phyloP scores from a whole-genome alignment of 2,888 invertebrate species.

The Epirrhoe tristata region DNA sequence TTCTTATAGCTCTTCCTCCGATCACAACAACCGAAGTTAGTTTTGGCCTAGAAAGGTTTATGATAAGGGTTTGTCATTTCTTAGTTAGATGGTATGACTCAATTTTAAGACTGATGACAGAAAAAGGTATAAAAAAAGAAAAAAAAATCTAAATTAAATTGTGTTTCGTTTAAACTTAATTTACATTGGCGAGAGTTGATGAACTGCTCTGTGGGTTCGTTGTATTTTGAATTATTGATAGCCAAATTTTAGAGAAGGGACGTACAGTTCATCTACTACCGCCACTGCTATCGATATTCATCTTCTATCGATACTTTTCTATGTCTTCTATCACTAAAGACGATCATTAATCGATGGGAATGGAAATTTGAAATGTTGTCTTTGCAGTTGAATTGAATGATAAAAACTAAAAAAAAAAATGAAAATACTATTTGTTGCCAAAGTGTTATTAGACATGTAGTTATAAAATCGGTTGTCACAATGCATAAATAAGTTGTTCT shows the following conservation, averaged over 20 bases:
- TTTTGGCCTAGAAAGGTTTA: conserved; percentile 80
- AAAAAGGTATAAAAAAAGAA: conserved; percentile 66
- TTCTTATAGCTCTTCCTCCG: conserved; percentile 60
- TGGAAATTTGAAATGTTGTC: conserved; percentile 72
- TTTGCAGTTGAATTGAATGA: conserved; percentile 73
- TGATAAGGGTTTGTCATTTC: conserved; percentile 80
- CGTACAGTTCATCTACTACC: conserved; percentile 57
- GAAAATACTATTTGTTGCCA: conserved; percentile 84
- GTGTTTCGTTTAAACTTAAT: conserved; percentile 65
- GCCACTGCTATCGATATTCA: conserved; percentile 56
- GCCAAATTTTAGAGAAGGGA: conserved; percentile 65
- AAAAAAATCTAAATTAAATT: conserved; percentile 62
- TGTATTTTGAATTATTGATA: conserved; percentile 61
- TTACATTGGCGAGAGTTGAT: conserved; percentile 56
- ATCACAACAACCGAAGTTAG: conserved; percentile 62
- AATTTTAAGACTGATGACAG: conserved; percentile 86
- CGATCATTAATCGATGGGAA: conserved; percentile 68
- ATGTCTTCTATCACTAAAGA: conserved; percentile 73
- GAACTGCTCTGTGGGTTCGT: conserved; percentile 57
- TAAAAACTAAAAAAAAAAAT: conserved; percentile 53
- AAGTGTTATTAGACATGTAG: conserved; percentile 84
- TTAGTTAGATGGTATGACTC: conserved; percentile 84
- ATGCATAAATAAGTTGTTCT: conserved; percentile 84
- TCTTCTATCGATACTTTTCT: conserved; percentile 74
- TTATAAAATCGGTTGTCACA: conserved; percentile 84